Conservation (phyloP, 30 jellyfish, hydroid and myxozoan species). For the Rhopilema esculentum region DNA sequence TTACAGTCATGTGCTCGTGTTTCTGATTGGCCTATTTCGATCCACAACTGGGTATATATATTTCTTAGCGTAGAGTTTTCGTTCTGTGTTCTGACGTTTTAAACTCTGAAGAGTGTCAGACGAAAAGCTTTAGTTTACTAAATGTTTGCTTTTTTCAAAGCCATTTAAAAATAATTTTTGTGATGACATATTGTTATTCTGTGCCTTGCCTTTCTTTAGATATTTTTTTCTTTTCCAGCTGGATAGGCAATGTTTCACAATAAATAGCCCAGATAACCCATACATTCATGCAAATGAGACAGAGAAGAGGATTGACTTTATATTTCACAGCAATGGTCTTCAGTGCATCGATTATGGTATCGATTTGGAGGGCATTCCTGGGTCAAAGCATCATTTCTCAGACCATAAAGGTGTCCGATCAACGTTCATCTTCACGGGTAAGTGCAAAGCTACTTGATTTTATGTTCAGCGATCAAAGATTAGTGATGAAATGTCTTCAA, state of each 20-base stretch:
- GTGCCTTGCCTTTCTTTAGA: neutral
- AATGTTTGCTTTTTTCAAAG: too few relatives aligned
- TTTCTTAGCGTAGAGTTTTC: too few relatives aligned
- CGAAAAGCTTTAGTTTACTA: too few relatives aligned
- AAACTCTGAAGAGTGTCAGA: too few relatives aligned
- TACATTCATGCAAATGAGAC: constrained; percentile 50
- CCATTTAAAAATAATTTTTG: neutral
- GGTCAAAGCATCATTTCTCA: constrained; percentile 55
- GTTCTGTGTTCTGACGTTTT: too few relatives aligned
- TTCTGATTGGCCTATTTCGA: too few relatives aligned
- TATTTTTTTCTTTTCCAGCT: constrained; percentile 17
- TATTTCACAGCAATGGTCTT: constrained; percentile 48
- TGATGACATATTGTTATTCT: neutral
- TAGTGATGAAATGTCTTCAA: too few relatives aligned
- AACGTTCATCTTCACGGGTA: constrained; percentile 38
- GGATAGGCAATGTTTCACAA: constrained; percentile 40
- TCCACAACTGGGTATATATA: too few relatives aligned
- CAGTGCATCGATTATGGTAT: constrained; percentile 47
- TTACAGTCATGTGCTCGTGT: too few relatives aligned
- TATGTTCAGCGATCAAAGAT: too few relatives aligned
- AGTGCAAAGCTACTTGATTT: neutral
- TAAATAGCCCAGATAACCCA: constrained; percentile 50
- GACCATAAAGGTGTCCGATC: constrained; percentile 90
- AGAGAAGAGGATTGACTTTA: constrained; percentile 79
- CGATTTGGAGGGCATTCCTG: constrained; percentile 75